Evolutionary conservation across 2,113 vertebrate genomes (phyloP), one percentile per base, ranked within the genome.

Genomic region (Myocastor coypus): DNA sequence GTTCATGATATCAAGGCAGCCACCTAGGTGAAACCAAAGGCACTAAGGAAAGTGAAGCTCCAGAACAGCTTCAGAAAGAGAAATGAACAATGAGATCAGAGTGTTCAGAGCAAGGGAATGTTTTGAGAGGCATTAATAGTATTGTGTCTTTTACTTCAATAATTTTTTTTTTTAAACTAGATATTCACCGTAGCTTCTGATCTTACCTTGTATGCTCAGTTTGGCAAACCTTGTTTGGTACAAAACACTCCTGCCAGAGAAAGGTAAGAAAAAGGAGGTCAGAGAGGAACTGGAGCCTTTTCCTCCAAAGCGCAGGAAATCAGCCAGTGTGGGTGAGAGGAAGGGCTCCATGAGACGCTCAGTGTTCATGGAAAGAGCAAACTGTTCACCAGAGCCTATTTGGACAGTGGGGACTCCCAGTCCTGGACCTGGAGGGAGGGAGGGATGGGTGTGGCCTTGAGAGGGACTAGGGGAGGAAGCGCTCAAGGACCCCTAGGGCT

Each of bases 281-380:
- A 61, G 26, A 61, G 40, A 11, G 75, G 40, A 22, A 28, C 52
- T 22, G 17, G 20, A n/a, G 6, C 50, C 34, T 68, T 22, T 69
- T 30, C 59, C 26, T n/a, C 1, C 9, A 17, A 55, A 52, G 34
- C 24, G 17, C 0, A 32, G 46, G 61, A 26, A 24, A 9, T 40
- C 12, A 1, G 0, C 7, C 46, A 3, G 8, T 40, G 2, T 5
- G 1, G 34, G n/a, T 7, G 26, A 40, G 37, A 40, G 37, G 24
- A 83, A 42, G 57, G 26, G 20, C 12, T 40, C 64, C 11, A 6
- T 3, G 7, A 80, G 80, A 52, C 14, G 30, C 9, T 22, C 17
- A 12, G 4, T 73, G 24, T 22, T 13, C 61, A 66, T 73, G 37
- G 30, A 22, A 12, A 32, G 22, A 69, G 64, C 0, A 4, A 59